These are phyloP conservation scores for Euwallacea fornicatus DNA, from an alignment of 1,140 invertebrate species.

Conservation along the genomic window DNA sequence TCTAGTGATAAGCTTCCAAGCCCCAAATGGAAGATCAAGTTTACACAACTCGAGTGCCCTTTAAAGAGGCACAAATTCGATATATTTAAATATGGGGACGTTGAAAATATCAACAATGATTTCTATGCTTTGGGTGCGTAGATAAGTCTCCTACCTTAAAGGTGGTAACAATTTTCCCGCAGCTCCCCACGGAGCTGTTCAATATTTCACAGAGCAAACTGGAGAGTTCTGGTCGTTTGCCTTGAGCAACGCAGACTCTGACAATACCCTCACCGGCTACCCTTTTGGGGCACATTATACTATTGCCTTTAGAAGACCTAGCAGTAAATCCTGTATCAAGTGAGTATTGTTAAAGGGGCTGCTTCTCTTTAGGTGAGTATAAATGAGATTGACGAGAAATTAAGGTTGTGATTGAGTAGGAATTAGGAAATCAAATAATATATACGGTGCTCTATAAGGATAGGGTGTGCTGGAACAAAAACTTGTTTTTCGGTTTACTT, in stretches of 20 bases:
- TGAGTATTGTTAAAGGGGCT: slow-evolving; percentile 8
- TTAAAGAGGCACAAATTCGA: slow-evolving; percentile 29
- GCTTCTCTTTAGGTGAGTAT: too few species aligned
- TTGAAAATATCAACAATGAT: slow-evolving; percentile 38
- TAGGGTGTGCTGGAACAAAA: too few species aligned
- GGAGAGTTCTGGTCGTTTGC: slow-evolving; percentile 66
- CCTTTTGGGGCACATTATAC: slow-evolving; percentile 54
- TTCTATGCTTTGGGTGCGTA: slow-evolving; percentile 41
- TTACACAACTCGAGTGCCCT: slow-evolving; percentile 64
- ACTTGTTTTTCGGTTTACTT: too few species aligned
- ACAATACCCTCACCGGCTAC: slow-evolving; percentile 49
- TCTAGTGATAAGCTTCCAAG: slow-evolving; percentile 39
- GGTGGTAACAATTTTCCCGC: slow-evolving; percentile 29
- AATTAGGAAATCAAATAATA: too few species aligned
- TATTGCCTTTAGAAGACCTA: slow-evolving; percentile 54
- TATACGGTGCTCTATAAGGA: too few species aligned
- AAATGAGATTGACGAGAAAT: too few species aligned
- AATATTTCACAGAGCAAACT: slow-evolving; percentile 62
- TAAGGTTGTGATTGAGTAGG: too few species aligned
- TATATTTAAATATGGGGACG: slow-evolving; percentile 25
- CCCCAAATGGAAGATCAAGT: slow-evolving; percentile 62
- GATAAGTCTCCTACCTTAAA: slow-evolving; percentile 3
- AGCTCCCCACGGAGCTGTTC: slow-evolving; percentile 66
- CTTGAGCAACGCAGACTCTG: slow-evolving; percentile 56
- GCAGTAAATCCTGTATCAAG: slow-evolving; percentile 33